A percentile compares a stretch with the other conserved stretches of the same genome.
Conservation (phyloP, 2,888 invertebrate genomes). For the Girardia tigrina region DNA sequence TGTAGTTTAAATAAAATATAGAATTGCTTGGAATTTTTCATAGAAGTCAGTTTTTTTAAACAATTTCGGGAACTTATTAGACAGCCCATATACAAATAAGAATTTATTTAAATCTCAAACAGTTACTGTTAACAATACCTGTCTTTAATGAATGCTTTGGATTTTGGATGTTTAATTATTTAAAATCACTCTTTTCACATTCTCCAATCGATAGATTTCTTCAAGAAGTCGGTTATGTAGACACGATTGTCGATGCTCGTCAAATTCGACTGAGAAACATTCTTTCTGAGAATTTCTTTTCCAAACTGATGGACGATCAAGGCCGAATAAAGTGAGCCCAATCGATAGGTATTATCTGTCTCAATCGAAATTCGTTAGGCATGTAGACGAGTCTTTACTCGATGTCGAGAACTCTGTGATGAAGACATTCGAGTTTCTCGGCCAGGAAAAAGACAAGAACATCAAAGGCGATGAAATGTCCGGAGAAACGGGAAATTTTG, state of each 20-base stretch:
- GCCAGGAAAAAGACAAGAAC: neutral
- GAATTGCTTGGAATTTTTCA: too few species aligned
- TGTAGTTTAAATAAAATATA: too few species aligned
- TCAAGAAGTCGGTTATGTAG: slow-evolving; percentile 97
- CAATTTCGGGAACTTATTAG: too few species aligned
- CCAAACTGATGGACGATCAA: neutral
- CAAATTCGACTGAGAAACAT: slow-evolving; percentile 65
- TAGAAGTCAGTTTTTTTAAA: too few species aligned
- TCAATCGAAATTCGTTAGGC: too few species aligned
- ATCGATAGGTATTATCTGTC: too few species aligned
- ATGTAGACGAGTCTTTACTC: neutral
- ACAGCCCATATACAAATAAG: too few species aligned
- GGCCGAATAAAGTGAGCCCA: neutral
- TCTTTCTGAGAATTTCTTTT: neutral
- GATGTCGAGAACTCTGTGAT: neutral
- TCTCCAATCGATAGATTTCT: neutral
- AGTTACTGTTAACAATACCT: too few species aligned
- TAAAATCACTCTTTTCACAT: too few species aligned
- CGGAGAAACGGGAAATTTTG: neutral
- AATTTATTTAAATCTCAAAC: too few species aligned
- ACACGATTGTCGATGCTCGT: slow-evolving; percentile 93
- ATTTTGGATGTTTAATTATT: too few species aligned
- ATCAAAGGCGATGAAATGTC: neutral
- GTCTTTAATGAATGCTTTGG: too few species aligned
- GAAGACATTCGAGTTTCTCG: neutral